Evolutionary conservation across 2,113 vertebrate genomes (phyloP), one percentile per base, ranked within the genome.

Genomic region (Caretta caretta): DNA sequence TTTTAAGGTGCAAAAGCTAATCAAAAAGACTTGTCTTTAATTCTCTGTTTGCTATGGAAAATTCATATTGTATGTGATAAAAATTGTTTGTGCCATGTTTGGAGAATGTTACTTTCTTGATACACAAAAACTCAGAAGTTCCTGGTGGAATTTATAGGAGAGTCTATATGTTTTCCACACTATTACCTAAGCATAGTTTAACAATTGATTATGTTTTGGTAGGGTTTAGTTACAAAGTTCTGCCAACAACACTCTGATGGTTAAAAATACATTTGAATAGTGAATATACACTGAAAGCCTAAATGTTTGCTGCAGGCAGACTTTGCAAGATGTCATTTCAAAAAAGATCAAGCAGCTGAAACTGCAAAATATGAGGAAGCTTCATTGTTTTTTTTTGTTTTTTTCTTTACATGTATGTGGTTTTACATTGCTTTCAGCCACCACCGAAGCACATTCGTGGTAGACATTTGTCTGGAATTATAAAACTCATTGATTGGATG

Each of bases 371-470:
- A 56, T 29, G 35, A 86, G 35, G 24, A 19, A 81, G 48, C 5
- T 62, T 24, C 11, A 25, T 19, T 57, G 12, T 5, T 46, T n/a
- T 65, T 65, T 59, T 35, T 2, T 35, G 12, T 69, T 22, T 25
- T 25, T 46, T 46, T 53, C 42, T 86, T 79, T 10, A 1, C 0
- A 1, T 48, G 19, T 24, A 6, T 1, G 1, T 24, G 38, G 5
- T 1, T 84, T 93, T 90, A 56, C n/a, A n/a, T 87, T 42, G 27
- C 27, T 59, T 83, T 76, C 89, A 46, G 35, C 84, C 42, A 8
- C 65, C 38, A 48, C 57, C 42, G 62, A 49, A 48, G 51, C 1
- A 1, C 8, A 1, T 5, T 46, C 49, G 54, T 82, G 78, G 59
- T 72, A 84, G 90, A 13, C 22, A 83, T 38, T 85, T 62, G 78